Evolutionary conservation across 2,888 invertebrate species (phyloP), one percentile per base, ranked within the genome.

Genomic region (Allophyes oxyacanthae): DNA sequence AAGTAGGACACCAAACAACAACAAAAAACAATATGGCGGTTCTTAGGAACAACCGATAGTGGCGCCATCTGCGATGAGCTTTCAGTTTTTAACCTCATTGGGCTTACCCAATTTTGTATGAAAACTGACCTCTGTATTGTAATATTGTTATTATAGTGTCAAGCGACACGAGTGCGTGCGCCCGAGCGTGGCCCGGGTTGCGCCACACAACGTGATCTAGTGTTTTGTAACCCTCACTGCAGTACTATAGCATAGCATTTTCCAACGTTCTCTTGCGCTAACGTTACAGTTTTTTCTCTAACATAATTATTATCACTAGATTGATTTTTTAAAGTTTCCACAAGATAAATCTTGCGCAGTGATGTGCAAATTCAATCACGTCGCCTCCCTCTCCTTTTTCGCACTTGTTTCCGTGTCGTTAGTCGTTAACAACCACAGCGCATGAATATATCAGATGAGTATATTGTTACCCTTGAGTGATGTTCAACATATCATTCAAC

Each of bases 191-290:
- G 46, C 73, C 32, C 25, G 26, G 9, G 59, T 86, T 83, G 69
- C 86, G 75, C 72, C 82, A 86, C 59, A 53, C 61, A 69, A 82
- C 82, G 85, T 85, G 85, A 81, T 84, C 75, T 70, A 71, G 77
- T 51, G 65, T 82, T 82, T 81, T 65, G 81, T 77, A 86, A 86
- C 57, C 59, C 48, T 45, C 42, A 45, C 32, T n/a, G 34, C n/a
- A 40, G 11, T 38, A 50, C 40, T 13, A 51, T 37, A 64, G 45
- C 40, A 51, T 37, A 64, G 45, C 40, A 74, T 75, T 79, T 77
- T 72, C 59, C 63, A 73, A 59, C 63, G 62, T 66, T 64, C 50
- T 71, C 49, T 73, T 74, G 56, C 64, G 36, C 66, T 67, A 58
- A 60, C 48, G 28, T 46, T 36, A 32, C 11, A 37, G 34, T 48